Evolutionary conservation across 2,113 vertebrate genomes (phyloP), one percentile per base, ranked within the genome.

Genomic region (Sminthopsis crassicaudata): DNA sequence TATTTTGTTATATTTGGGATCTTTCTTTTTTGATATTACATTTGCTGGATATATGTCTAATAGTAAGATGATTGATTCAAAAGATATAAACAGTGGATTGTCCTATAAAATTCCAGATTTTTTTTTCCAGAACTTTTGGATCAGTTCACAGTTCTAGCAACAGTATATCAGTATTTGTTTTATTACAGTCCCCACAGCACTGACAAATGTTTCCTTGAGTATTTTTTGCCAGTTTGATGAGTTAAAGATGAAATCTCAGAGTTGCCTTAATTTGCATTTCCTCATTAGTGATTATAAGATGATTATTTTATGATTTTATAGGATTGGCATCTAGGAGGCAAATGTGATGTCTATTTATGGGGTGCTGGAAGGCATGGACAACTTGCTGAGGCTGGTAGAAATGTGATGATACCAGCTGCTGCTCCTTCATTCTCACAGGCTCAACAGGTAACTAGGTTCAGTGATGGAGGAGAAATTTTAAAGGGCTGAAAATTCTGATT

Each of bases 241-340:
- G 6, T 42, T 42, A 42, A 84, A 84, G 1, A 30, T 84, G 67
- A 84, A 42, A 84, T 19, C n/a, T 84, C 67, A 42, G n/a, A 42
- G 67, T 84, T 84, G 30, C 19, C 0, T 76, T 84, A 42, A 84
- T 84, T 84, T 42, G 7, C 23, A 8, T 42, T 84, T 84, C 19
- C 67, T n/a, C 67, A 42, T 84, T 42, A 42, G 67, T 95, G 50
- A 93, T 88, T 96, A 89, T 97, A 76, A 97, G 92, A 53, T 88
- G 30, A 96, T 92, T 93, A 23, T 88, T 88, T 76, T 24, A 16
- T 95, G 48, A 0, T 94, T 97, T 60, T 95, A 22, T 94, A 99
- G 99, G 99, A 99, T 95, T 99, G 99, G 99, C 99, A 99, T 96
- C 98, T 99, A 5, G 99, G 99, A 94, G 99, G 99, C 90, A 99